These are phyloP conservation scores for Harmothoe impar DNA, from an alignment of 2,888 invertebrate genomes.

Conservation along the genomic window DNA sequence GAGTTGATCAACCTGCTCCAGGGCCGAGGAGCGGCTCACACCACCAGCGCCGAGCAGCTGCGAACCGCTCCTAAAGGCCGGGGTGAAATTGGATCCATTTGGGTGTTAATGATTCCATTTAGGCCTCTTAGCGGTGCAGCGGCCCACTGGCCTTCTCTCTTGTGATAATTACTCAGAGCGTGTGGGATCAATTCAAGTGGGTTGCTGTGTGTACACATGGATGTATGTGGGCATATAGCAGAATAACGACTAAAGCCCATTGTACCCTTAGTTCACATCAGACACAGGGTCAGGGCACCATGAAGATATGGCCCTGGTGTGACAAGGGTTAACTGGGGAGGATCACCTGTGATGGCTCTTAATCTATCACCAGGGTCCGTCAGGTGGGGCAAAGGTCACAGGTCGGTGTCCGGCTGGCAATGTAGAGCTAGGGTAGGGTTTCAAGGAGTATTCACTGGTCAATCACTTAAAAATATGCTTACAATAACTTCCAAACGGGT, in stretches of 20 bases:
- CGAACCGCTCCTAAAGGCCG: background rate
- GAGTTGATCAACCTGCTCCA: background rate
- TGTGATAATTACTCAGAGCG: conserved; percentile 14
- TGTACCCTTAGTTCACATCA: too few relatives aligned
- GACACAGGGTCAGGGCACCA: too few relatives aligned
- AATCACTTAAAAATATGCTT: too few relatives aligned
- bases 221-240: background rate
- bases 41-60: background rate
- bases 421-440: too few relatives aligned
- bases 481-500: too few relatives aligned
- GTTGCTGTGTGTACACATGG: background rate
- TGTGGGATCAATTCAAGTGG: background rate
- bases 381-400: background rate
- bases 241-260: background rate
- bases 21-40: background rate
- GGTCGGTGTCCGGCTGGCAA: too few relatives aligned
- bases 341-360: background rate
- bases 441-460: too few relatives aligned
- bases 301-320: too few relatives aligned
- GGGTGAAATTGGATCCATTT: conserved; percentile 58
- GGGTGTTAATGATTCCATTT: conserved; percentile 57
- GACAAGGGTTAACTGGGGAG: background rate
- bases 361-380: background rate
- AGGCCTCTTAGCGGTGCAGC: background rate
- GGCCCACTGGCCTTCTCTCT: background rate